Evolutionary conservation across 2,113 vertebrate genomes (phyloP), one percentile per base, ranked within the genome.

Genomic region (Hystrix brachyura): DNA sequence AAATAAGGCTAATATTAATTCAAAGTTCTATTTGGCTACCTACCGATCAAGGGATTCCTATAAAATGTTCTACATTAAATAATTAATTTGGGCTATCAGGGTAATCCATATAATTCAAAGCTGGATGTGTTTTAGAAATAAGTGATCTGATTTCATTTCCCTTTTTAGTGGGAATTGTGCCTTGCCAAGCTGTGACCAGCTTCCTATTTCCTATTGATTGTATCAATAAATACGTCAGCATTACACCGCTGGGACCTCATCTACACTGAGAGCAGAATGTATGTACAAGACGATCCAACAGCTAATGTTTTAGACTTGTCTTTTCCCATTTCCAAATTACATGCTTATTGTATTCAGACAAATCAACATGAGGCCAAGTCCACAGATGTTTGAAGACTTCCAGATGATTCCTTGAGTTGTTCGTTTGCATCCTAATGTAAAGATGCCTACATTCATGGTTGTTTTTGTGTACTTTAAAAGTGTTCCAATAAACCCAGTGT

Each of bases 321-420:
- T 97, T 79, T 95, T 97, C 64, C 88, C 78, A 97, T 97, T 97
- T 98, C 91, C 91, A 97, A 97, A 97, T 96, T 95, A 96, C 91
- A 96, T 21, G 60, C 92, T 96, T 96, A 97, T 94, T 97, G 86
- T 97, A 89, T 83, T 97, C 96, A 96, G 96, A 94, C 89, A 90
- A 94, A 96, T 97, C 94, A 96, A 95, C 78, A 95, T 57, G 91
- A 88, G 72, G 96, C 97, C 96, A 97, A 97, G 94, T 84, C 91
- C 97, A 88, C 91, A 98, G 95, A 96, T 96, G 97, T 94, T 97
- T 97, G 98, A 97, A 97, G 97, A 97, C 87, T 97, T 98, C 97
- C 97, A 97, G 97, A 97, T 97, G 97, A 97, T 94, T 93, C 81
- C 19, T 96, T 87, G 96, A 85, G 67, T 95, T 97, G 81, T 97